Conservation (phyloP, 2,888 invertebrate genomes). For the Dasysyrphus albostriatus region DNA sequence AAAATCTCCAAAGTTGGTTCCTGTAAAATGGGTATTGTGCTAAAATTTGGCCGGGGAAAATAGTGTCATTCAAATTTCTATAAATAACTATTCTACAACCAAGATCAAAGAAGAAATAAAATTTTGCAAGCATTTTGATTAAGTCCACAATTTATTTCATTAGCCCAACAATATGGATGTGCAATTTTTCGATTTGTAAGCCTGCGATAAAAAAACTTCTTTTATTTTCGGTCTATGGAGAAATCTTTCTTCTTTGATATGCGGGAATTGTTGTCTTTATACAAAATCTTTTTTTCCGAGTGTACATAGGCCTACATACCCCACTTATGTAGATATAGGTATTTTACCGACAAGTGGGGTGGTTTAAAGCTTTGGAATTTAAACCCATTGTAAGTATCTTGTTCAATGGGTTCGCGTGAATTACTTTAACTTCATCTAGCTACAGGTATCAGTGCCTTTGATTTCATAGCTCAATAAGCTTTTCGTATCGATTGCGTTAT, state of each 20-base stretch:
- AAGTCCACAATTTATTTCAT: too few species aligned
- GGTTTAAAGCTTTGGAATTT: conserved; percentile 12
- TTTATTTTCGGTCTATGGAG: too few species aligned
- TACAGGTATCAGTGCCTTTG: conserved; percentile 70
- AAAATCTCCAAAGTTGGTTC: too few species aligned
- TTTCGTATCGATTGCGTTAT: conserved; percentile 64
- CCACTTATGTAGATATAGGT: not conserved
- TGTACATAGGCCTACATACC: conserved; percentile 1
- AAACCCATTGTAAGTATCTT: conserved; percentile 45
- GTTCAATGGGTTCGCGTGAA: conserved; percentile 68
- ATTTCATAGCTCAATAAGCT: conserved; percentile 72
- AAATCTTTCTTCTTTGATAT: not conserved
- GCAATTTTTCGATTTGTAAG: too few species aligned
- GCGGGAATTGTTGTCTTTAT: not conserved
- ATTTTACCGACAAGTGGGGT: not conserved
- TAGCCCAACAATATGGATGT: too few species aligned
- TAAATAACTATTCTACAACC: too few species aligned
- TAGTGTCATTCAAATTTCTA: too few species aligned
- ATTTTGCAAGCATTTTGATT: too few species aligned
- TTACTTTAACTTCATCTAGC: conserved; percentile 42
- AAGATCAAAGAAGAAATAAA: too few species aligned
- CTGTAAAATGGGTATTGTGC: too few species aligned
- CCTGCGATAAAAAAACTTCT: too few species aligned
- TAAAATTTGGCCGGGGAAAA: too few species aligned
- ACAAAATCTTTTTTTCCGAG: not conserved